Percentiles rank a stretch among this genome's conserved stretches.
These are phyloP conservation scores for Chiridota heheva DNA, from an alignment of 35 echinoderm and acorn worm species.

Conservation along the genomic window DNA sequence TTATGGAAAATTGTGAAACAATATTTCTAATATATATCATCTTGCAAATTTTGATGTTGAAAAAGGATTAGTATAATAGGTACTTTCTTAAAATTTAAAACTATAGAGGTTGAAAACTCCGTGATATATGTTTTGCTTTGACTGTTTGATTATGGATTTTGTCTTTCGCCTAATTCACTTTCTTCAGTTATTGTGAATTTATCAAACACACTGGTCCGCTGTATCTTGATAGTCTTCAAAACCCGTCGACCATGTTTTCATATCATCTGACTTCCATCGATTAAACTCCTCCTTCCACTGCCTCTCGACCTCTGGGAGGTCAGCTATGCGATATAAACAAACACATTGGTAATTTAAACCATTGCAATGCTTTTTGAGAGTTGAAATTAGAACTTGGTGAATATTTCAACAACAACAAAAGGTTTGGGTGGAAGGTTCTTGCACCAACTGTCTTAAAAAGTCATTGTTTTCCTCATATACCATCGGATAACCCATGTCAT, in stretches of 20 bases:
- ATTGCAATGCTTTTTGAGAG: not conserved
- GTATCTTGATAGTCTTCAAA: not conserved
- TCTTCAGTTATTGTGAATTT: too few species aligned
- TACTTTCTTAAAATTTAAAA: too few species aligned
- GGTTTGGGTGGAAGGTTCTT: not conserved
- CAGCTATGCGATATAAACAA: constrained; percentile 33
- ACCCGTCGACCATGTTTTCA: constrained; percentile 34
- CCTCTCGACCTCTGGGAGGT: constrained; percentile 19
- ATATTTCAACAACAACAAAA: not conserved
- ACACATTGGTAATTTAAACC: not conserved
- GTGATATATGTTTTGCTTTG: too few species aligned
- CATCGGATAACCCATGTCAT: not conserved
- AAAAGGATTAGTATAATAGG: too few species aligned
- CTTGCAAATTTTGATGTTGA: too few species aligned
- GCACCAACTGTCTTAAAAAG: not conserved
- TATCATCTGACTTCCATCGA: constrained; percentile 30
- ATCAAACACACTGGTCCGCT: constrained; percentile 7
- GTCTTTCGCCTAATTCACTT: too few species aligned
- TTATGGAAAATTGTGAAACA: too few species aligned
- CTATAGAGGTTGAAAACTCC: too few species aligned
- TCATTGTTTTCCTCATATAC: not conserved
- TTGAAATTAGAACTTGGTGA: not conserved
- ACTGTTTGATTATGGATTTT: too few species aligned
- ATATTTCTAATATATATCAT: too few species aligned
- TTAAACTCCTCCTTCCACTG: constrained; percentile 52